A percentile compares a stretch with the other conserved stretches of the same genome.
Conservation (phyloP, 2,797 vertebrate genomes). For the Syngnathus acus region DNA sequence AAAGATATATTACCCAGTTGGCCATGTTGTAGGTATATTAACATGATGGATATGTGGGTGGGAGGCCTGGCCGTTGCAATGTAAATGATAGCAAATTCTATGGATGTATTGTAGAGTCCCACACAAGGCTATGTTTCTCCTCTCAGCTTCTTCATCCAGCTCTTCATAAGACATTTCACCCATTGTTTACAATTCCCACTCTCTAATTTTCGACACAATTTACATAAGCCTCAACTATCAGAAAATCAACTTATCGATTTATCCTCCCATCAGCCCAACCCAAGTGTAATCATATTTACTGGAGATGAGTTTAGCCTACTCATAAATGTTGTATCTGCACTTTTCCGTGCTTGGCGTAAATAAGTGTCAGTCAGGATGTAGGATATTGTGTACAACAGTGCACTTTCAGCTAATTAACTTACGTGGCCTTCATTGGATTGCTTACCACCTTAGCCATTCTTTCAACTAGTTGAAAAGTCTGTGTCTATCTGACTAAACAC, state of each 20-base stretch:
- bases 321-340: neutral
- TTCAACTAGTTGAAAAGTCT: constrained; percentile 48
- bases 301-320: neutral
- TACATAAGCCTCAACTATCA: neutral
- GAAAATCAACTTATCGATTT: neutral
- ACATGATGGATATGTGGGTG: constrained; percentile 64
- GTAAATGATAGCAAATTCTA: constrained; percentile 52
- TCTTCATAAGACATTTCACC: constrained; percentile 2
- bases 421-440: constrained; percentile 48
- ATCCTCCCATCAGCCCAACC: neutral
- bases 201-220: neutral
- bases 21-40: constrained; percentile 64
- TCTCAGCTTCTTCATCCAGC: constrained; percentile 10
- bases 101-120: constrained; percentile 57
- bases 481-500: constrained; percentile 39
- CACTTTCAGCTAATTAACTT: constrained; percentile 46
- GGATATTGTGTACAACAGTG: constrained; percentile 20
- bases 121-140: constrained; percentile 47
- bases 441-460: constrained; percentile 42
- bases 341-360: neutral
- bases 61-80: constrained; percentile 38
- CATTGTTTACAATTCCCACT: constrained; percentile 10
- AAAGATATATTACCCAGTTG: constrained; percentile 66
- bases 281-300: neutral
- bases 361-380: constrained; percentile 1